Evolutionary conservation across 2,888 invertebrate species (phyloP), one percentile per base, ranked within the genome.

Genomic region (Drosophila affinis): DNA sequence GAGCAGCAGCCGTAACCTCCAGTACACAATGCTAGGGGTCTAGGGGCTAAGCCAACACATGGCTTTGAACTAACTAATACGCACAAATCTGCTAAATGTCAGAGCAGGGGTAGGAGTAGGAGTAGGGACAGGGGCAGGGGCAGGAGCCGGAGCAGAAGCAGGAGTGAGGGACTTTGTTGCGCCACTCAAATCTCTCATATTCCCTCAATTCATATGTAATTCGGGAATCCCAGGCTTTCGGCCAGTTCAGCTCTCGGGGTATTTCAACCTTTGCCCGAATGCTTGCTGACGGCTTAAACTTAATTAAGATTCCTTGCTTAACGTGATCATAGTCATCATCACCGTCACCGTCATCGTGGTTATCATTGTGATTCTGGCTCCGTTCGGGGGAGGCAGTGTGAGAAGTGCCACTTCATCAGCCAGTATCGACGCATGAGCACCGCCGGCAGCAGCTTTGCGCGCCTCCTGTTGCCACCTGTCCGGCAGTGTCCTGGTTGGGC

Each of bases 151-250:
- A 7, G 27, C 1, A 27, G 27, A 7, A 14, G 39, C 79, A 76
- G 74, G 21, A 21, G 21, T 21, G 21, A 21, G 21, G 54, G 51
- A 18, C 57, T 59, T 68, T 53, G 74, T 52, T 61, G 74, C 58
- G 52, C 55, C 65, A 55, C 56, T 39, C 46, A 62, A 64, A 54
- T 55, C 44, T 32, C 58, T 48, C 44, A 72, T n/a, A n/a, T n/a
- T n/a, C n/a, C n/a, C n/a, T n/a, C n/a, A 81, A 85, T 89, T 72
- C 75, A 85, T 84, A 85, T 87, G 87, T 89, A 89, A 85, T 87
- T 81, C 77, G 75, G 77, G 72, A 65, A 32, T 52, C 64, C 56
- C 24, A 21, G 44, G 49, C 56, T 48, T 29, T n/a, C 12, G 44
- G 27, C 57, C 64, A 62, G 59, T 60, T 76, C 60, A 72, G 61